phyloP scores from a whole-genome alignment of 2,888 invertebrate genomes.

The Augiades crinisus region DNA sequence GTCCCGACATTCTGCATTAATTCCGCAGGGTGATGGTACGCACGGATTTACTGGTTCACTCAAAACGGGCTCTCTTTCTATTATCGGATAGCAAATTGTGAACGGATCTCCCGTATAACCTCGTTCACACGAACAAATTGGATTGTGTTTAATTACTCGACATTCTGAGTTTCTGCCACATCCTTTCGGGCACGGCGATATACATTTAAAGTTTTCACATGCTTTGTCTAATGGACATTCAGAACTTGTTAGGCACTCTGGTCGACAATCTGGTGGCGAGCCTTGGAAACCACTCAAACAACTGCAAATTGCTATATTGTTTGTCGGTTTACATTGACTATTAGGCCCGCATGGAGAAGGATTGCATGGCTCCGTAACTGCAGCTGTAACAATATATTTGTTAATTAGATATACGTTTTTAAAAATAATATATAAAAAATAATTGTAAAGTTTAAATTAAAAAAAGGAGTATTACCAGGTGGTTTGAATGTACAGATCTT shows the following conservation, averaged over 20 bases:
- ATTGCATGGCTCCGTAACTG: slow-evolving; percentile 72
- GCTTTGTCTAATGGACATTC: slow-evolving; percentile 84
- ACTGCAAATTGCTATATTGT: slow-evolving; percentile 85
- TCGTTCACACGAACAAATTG: slow-evolving; percentile 84
- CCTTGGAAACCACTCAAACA: slow-evolving; percentile 85
- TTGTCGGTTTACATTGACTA: slow-evolving; percentile 81
- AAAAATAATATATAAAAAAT: too few relatives aligned
- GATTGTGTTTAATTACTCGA: slow-evolving; percentile 86
- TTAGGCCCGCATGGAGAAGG: slow-evolving; percentile 92
- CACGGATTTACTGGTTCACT: slow-evolving; percentile 81
- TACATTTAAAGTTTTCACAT: slow-evolving; percentile 86
- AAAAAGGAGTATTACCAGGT: slow-evolving; percentile 70
- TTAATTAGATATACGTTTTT: background rate
- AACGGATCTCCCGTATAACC: slow-evolving; percentile 85
- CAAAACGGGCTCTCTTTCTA: slow-evolving; percentile 49
- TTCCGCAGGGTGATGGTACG: slow-evolving; percentile 89
- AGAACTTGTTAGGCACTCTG: slow-evolving; percentile 85
- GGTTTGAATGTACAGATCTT: slow-evolving; percentile 79
- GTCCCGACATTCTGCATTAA: slow-evolving; percentile 84
- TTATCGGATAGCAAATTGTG: slow-evolving; percentile 64
- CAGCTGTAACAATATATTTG: slow-evolving; percentile 46
- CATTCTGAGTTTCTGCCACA: slow-evolving; percentile 87
- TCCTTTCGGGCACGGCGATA: slow-evolving; percentile 86
- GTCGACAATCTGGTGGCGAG: slow-evolving; percentile 85
- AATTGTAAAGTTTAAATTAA: slow-evolving; percentile 2